phyloP scores from a whole-genome alignment of 1,140 invertebrate genomes.

The Drosophila lacteicornis region DNA sequence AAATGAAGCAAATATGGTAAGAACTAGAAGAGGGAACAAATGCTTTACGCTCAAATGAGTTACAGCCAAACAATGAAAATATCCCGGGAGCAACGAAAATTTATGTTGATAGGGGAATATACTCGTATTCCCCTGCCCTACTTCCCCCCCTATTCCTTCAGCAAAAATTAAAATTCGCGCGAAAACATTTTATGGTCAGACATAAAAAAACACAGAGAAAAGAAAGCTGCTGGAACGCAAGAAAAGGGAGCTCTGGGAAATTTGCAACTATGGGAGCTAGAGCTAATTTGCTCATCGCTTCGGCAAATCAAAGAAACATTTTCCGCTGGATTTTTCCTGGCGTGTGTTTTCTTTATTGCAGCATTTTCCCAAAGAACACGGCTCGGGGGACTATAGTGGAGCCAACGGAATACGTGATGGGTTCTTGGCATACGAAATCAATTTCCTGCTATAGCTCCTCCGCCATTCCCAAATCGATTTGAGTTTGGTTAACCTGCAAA shows the following conservation, averaged over 20 bases:
- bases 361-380: conserved; percentile 45
- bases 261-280: conserved; percentile 56
- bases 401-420: conserved; percentile 26
- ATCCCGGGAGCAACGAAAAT: conserved; percentile 44
- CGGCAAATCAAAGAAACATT: conserved; percentile 79
- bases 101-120: conserved; percentile 29
- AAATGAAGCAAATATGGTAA: conserved; percentile 9
- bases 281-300: conserved; percentile 72
- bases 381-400: conserved; percentile 3
- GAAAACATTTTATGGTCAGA: conserved; percentile 74
- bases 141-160: conserved; percentile 18
- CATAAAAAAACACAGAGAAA: conserved; percentile 52
- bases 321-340: conserved; percentile 42
- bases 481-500: conserved; percentile 81
- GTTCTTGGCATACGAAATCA: conserved; percentile 72
- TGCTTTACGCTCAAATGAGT: conserved; percentile 77
- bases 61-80: conserved; percentile 72
- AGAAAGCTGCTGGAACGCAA: conserved; percentile 1
- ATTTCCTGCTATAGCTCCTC: conserved; percentile 56
- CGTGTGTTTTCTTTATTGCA: conserved; percentile 76
- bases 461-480: conserved; percentile 72
- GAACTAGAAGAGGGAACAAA: conserved; percentile 31
- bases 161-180: conserved; percentile 74
- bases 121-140: conserved; percentile 6
- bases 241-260: conserved; percentile 18